Percentiles rank a stretch among this genome's conserved stretches.
Evolutionary conservation across 1,140 invertebrate genomes (phyloP).

Genomic region (Trigoniulus corallinus): DNA sequence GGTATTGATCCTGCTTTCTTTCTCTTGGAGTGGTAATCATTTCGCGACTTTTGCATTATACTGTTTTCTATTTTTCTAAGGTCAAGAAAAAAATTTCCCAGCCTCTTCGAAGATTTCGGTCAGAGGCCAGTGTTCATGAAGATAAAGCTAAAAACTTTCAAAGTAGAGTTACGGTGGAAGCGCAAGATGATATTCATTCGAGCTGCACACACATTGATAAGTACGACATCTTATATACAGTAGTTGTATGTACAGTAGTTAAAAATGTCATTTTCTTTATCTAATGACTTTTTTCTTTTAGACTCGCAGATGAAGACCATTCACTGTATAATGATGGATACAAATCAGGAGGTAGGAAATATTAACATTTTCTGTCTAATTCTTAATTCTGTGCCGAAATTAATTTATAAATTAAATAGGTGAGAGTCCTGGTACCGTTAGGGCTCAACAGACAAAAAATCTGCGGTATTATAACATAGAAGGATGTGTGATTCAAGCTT

Average conservation of each 20-base stretch:
- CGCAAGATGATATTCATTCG: conserved; percentile 25
- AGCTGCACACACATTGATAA: conserved; percentile 27
- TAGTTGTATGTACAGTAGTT: too few species aligned
- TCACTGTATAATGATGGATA: too few species aligned
- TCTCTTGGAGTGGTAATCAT: not conserved
- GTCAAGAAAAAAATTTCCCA: conserved; percentile 25
- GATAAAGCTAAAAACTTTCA: conserved; percentile 13
- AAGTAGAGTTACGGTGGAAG: conserved; percentile 23
- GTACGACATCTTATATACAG: conserved; percentile 12
- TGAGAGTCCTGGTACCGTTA: too few species aligned
- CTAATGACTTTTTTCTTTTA: too few species aligned
- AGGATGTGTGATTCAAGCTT: conserved; percentile 28
- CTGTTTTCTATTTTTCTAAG: not conserved
- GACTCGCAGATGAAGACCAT: too few species aligned
- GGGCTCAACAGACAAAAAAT: too few species aligned
- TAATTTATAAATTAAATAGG: too few species aligned
- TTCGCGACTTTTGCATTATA: not conserved
- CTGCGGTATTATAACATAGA: conserved; percentile 24
- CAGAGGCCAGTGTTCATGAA: conserved; percentile 29
- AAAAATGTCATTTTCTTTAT: conserved; percentile 10
- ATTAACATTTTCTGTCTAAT: too few species aligned
- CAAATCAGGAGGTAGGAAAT: too few species aligned
- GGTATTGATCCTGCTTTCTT: not conserved
- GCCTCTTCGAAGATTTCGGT: conserved; percentile 26
- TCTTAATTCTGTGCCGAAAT: too few species aligned